Evolutionary conservation across 2,888 invertebrate genomes (phyloP), one percentile per base, ranked within the genome.

Genomic region (Selenia dentaria): DNA sequence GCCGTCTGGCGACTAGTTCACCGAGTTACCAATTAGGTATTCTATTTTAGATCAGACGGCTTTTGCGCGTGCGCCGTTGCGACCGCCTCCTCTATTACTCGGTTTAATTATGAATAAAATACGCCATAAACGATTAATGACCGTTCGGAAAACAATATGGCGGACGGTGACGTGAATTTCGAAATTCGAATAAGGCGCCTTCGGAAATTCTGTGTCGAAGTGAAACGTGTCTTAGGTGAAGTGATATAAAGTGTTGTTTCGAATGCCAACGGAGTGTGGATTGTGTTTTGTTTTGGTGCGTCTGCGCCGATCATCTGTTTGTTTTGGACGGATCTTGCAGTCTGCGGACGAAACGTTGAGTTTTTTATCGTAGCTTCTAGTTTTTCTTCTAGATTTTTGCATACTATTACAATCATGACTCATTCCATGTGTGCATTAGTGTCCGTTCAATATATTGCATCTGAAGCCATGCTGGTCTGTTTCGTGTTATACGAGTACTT

Each of bases 21-120:
- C 22, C 37, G 67, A 62, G 64, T 59, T 62, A 68, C 70, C 78
- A 79, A 83, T 82, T 79, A 81, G 77, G 70, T 73, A 68, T 72
- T 80, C 85, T 87, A 87, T 86, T 87, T 87, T 79, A 62, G 79
- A 74, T 61, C 74, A 71, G 70, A 73, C 62, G 57, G 66, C 66
- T 62, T 57, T 61, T 56, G 66, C 58, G 69, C 71, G 76, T 62
- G 67, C 62, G 63, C 65, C 56, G 56, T 60, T 59, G 49, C 64
- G 62, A 67, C 54, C 71, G 74, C 63, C 64, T 62, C 57, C 44
- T 43, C 57, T 56, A 63, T 58, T 54, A 62, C 51, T 48, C 58
- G 49, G 63, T 70, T 60, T 60, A 70, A 67, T 61, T 8, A 66
- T 62, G 66, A 63, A 67, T 66, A 68, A 73, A 76, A 66, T 67